A percentile compares a stretch with the other conserved stretches of the same genome.
phyloP scores from a whole-genome alignment of 2,113 vertebrate genomes.

The Mugil cephalus region DNA sequence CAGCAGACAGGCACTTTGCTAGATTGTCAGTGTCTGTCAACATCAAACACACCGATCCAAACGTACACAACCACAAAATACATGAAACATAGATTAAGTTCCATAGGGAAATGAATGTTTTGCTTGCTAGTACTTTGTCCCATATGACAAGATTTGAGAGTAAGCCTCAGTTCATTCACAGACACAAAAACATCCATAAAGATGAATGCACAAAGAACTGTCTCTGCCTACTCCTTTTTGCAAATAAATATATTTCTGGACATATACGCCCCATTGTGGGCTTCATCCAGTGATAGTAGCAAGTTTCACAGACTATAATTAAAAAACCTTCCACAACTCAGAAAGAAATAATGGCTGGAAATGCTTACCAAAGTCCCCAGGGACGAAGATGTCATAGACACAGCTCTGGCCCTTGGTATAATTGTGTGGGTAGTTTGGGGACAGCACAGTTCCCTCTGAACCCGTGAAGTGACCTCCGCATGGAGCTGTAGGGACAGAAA shows the following conservation, averaged over 20 bases:
- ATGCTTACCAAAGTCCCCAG: slow-evolving; percentile 97
- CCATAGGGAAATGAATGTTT: slow-evolving; percentile 40
- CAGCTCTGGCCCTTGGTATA: slow-evolving; percentile 95
- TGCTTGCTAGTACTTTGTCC: slow-evolving; percentile 15
- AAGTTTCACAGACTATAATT: slow-evolving; percentile 6
- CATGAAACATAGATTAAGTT: slow-evolving; percentile 24
- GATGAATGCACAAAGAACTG: slow-evolving; percentile 25
- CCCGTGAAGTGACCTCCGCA: slow-evolving; percentile 96
- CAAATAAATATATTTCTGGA: slow-evolving; percentile 20
- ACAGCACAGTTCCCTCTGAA: slow-evolving; percentile 96
- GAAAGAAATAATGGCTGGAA: slow-evolving; percentile 41
- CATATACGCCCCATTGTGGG: background rate
- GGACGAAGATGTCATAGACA: slow-evolving; percentile 94
- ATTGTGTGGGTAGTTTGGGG: slow-evolving; percentile 98
- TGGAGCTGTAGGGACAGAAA: slow-evolving; percentile 86
- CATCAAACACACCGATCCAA: slow-evolving; percentile 46
- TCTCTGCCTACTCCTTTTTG: slow-evolving; percentile 3
- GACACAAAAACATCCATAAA: slow-evolving; percentile 10
- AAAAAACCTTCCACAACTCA: slow-evolving; percentile 22
- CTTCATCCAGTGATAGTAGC: slow-evolving; percentile 8
- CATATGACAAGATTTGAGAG: slow-evolving; percentile 35
- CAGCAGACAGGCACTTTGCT: slow-evolving; percentile 32
- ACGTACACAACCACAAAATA: slow-evolving; percentile 26
- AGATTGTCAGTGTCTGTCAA: slow-evolving; percentile 5
- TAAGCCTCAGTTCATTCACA: slow-evolving; percentile 32